Conservation (phyloP, 2,888 invertebrate genomes). For the Plusia festucae region DNA sequence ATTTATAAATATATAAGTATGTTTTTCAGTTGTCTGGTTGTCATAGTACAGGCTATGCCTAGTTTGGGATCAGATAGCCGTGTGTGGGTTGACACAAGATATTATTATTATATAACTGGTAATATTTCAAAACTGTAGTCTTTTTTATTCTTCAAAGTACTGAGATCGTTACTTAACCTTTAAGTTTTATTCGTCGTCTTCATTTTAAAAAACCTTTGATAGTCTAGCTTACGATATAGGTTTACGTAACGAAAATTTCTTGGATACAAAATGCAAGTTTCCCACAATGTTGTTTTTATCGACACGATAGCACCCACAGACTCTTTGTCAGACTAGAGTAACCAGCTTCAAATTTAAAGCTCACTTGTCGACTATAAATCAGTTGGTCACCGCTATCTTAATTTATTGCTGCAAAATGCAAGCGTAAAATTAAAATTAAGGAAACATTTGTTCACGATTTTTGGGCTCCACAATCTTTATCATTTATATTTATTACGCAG, state of each 20-base stretch:
- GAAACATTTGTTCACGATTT: constrained; percentile 53
- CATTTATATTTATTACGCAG: constrained; percentile 37
- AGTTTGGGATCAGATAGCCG: too few species aligned
- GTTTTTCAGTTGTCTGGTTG: too few species aligned
- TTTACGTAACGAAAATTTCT: not conserved
- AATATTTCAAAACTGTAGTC: too few species aligned
- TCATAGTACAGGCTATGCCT: too few species aligned
- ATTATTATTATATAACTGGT: too few species aligned
- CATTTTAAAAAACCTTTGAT: too few species aligned
- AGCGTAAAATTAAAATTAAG: constrained; percentile 61
- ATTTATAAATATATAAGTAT: too few species aligned
- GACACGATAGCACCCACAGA: constrained; percentile 18
- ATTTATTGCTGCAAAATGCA: constrained; percentile 66
- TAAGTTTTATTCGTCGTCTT: too few species aligned
- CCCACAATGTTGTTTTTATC: constrained; percentile 25
- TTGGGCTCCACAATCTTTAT: constrained; percentile 32
- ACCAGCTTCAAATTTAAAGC: constrained; percentile 59
- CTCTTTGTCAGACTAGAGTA: constrained; percentile 30
- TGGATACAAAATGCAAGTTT: not conserved
- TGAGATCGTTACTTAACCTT: too few species aligned
- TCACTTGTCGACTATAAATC: constrained; percentile 66
- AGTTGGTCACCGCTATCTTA: constrained; percentile 66
- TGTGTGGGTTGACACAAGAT: too few species aligned
- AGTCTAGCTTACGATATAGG: too few species aligned
- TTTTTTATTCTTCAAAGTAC: too few species aligned